Conservation (phyloP, 2,113 vertebrate species). For the Aepyceros melampus region DNA sequence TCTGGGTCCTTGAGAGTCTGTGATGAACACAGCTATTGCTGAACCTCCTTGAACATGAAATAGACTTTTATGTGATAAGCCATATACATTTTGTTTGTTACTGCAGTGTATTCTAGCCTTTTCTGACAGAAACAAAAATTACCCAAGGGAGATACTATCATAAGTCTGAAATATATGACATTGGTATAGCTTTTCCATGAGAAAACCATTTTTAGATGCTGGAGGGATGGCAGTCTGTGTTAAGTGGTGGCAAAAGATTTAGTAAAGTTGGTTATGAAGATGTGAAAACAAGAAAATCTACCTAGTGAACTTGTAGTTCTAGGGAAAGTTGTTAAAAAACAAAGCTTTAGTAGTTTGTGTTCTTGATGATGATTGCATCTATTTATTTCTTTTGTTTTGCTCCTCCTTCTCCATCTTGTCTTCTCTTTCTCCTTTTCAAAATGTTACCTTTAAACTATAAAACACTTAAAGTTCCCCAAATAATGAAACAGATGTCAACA, state of each 20-base stretch:
- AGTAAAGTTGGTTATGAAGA: background rate
- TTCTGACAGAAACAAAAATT: background rate
- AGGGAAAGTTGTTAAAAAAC: background rate
- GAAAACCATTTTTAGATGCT: background rate
- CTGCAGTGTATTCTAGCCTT: background rate
- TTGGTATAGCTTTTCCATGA: background rate
- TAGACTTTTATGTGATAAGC: background rate
- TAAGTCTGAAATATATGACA: background rate
- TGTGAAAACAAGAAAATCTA: background rate
- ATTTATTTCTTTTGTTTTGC: background rate
- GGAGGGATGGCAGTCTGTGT: background rate
- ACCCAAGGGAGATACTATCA: background rate
- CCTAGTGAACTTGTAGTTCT: background rate
- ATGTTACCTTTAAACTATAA: background rate
- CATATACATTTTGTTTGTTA: background rate
- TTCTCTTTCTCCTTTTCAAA: background rate
- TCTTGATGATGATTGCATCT: background rate
- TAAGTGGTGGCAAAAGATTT: background rate
- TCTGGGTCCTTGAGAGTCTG: background rate
- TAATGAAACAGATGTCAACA: background rate
- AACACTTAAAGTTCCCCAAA: background rate
- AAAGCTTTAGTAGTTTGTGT: background rate
- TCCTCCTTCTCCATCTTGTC: background rate
- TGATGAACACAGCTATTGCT: background rate
- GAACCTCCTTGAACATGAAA: background rate